A percentile compares a stretch with the other conserved stretches of the same genome.
These are phyloP conservation scores for Tiaroga cobitis DNA, from an alignment of 2,797 vertebrate genomes.

Conservation along the genomic window DNA sequence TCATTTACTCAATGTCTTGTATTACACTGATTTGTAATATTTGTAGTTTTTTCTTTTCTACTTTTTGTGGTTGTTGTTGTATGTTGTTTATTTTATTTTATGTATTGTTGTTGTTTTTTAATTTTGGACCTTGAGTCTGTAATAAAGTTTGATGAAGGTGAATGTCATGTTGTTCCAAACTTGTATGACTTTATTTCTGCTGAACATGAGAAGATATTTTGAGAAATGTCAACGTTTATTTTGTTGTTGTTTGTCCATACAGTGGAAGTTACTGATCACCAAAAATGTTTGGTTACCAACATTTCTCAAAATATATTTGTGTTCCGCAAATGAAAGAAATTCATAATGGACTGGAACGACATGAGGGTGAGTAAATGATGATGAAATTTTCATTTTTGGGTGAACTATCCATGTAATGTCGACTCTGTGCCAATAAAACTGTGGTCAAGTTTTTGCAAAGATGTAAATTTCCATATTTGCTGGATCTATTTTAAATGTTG, in stretches of 20 bases:
- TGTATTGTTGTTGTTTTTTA: not conserved
- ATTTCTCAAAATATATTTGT: not conserved
- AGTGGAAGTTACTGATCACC: not conserved
- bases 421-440: not conserved
- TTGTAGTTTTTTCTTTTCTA: not conserved
- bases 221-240: not conserved
- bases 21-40: not conserved
- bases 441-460: not conserved
- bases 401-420: not conserved
- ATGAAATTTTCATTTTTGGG: not conserved
- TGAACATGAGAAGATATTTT: not conserved
- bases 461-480: not conserved
- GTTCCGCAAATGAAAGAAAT: not conserved
- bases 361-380: not conserved
- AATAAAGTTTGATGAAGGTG: not conserved
- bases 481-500: not conserved
- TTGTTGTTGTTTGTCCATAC: not conserved
- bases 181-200: not conserved
- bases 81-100: constrained; percentile 1
- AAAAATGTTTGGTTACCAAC: not conserved
- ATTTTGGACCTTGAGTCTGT: not conserved
- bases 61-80: not conserved
- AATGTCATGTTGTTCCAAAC: not conserved
- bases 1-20: not conserved
- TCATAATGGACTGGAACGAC: not conserved